A percentile compares a stretch with the other conserved stretches of the same genome.
These are phyloP conservation scores for Plecotus auritus DNA, from an alignment of 2,113 vertebrate species.

Conservation along the genomic window DNA sequence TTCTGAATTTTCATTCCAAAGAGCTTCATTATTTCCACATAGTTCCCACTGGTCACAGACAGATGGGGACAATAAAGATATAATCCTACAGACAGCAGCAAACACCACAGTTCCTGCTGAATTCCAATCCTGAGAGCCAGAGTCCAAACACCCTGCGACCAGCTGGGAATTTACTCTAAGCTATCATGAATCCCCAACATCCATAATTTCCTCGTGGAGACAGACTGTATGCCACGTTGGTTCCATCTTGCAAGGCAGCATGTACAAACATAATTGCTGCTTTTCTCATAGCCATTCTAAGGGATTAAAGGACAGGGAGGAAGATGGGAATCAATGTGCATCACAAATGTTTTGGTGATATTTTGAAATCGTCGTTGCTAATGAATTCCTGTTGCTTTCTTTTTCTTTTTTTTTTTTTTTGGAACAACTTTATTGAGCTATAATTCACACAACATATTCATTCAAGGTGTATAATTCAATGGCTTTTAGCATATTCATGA, in stretches of 20 bases:
- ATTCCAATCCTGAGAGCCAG: slow-evolving; percentile 69
- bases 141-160: slow-evolving; percentile 57
- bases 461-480: background rate
- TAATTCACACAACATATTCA: background rate
- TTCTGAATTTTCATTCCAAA: slow-evolving; percentile 78
- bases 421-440: background rate
- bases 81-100: slow-evolving; percentile 75
- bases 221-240: background rate
- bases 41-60: slow-evolving; percentile 77
- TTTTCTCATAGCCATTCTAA: background rate
- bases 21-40: slow-evolving; percentile 77
- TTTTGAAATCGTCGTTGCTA: background rate
- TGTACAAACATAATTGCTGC: background rate
- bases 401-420: background rate
- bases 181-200: slow-evolving; percentile 31
- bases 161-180: slow-evolving; percentile 72
- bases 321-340: background rate
- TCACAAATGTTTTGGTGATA: background rate
- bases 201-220: slow-evolving; percentile 67
- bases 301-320: background rate
- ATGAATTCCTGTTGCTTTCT: background rate
- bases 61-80: slow-evolving; percentile 81
- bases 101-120: slow-evolving; percentile 79
- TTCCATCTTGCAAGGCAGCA: background rate
- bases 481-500: background rate